phyloP scores from a whole-genome alignment of 1,140 invertebrate genomes.

The Tetramorium alpestre region DNA sequence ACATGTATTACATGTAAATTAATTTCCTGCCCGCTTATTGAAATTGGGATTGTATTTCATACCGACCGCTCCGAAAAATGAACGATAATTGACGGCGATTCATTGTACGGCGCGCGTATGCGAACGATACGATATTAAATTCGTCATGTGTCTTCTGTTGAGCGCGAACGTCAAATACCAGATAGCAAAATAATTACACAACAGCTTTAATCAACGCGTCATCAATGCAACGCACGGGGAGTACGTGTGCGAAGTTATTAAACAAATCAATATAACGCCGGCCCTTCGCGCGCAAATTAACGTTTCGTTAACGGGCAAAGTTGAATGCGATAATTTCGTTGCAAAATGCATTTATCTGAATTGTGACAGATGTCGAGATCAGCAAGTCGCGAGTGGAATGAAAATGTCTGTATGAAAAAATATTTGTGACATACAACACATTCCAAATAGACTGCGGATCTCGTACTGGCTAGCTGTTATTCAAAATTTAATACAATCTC shows the following conservation, averaged over 20 bases:
- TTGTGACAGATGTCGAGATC: constrained; percentile 39
- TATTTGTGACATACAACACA: neutral
- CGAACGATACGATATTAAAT: constrained; percentile 34
- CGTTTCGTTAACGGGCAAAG: constrained; percentile 48
- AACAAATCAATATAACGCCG: constrained; percentile 54
- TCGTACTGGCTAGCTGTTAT: neutral
- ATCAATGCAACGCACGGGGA: constrained; percentile 3
- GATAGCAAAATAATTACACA: constrained; percentile 59
- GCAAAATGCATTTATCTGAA: constrained; percentile 21
- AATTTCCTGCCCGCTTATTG: constrained; percentile 45
- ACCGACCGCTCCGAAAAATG: constrained; percentile 23
- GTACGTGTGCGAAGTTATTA: constrained; percentile 35
- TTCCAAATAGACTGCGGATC: neutral
- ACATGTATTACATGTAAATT: constrained; percentile 49
- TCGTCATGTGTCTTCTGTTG: constrained; percentile 49
- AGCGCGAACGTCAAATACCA: constrained; percentile 25
- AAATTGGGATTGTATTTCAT: constrained; percentile 32
- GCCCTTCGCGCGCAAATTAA: constrained; percentile 38
- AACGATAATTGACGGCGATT: constrained; percentile 42
- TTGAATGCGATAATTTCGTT: constrained; percentile 41
- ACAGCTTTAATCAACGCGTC: constrained; percentile 55
- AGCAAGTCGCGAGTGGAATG: neutral
- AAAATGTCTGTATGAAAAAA: constrained; percentile 29
- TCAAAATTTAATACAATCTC: neutral
- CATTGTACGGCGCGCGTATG: neutral